These are phyloP conservation scores for Leptinotarsa texana DNA, from an alignment of 1,140 invertebrate genomes.

Conservation along the genomic window DNA sequence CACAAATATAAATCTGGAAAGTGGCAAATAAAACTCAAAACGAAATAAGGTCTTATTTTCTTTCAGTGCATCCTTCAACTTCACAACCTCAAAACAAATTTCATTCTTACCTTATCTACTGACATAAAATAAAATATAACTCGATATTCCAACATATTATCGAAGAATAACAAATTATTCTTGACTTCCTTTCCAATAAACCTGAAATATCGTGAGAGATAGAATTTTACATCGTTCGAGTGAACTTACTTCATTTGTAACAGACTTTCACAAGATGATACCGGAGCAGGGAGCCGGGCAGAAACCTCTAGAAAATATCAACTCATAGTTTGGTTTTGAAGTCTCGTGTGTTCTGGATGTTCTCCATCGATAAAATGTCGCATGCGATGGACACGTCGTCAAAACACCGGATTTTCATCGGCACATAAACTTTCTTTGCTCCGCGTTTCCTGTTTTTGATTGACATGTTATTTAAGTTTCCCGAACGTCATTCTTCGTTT, in stretches of 20 bases:
- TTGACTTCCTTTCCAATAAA: too few species aligned
- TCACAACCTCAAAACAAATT: too few species aligned
- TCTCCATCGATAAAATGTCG: slow-evolving; percentile 45
- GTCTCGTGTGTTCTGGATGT: slow-evolving; percentile 31
- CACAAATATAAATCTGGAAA: too few species aligned
- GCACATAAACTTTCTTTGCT: slow-evolving; percentile 42
- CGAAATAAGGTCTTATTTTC: too few species aligned
- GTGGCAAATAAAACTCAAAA: too few species aligned
- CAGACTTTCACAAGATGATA: background rate
- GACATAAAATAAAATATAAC: too few species aligned
- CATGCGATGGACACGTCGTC: slow-evolving; percentile 43
- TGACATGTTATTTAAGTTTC: slow-evolving; percentile 51
- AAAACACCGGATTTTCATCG: slow-evolving; percentile 44
- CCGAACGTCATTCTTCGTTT: slow-evolving; percentile 42
- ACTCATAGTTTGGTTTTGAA: slow-evolving; percentile 29
- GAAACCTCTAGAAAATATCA: slow-evolving; percentile 11
- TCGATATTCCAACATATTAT: too few species aligned
- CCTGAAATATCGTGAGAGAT: too few species aligned
- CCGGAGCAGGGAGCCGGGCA: background rate
- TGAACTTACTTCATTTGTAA: background rate
- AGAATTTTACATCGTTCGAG: too few species aligned
- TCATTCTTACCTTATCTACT: too few species aligned
- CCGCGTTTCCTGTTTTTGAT: slow-evolving; percentile 39
- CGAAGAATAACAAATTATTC: too few species aligned
- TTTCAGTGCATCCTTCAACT: too few species aligned